phyloP scores from a whole-genome alignment of 1,140 invertebrate genomes.

The Apocrypta bakeri region DNA sequence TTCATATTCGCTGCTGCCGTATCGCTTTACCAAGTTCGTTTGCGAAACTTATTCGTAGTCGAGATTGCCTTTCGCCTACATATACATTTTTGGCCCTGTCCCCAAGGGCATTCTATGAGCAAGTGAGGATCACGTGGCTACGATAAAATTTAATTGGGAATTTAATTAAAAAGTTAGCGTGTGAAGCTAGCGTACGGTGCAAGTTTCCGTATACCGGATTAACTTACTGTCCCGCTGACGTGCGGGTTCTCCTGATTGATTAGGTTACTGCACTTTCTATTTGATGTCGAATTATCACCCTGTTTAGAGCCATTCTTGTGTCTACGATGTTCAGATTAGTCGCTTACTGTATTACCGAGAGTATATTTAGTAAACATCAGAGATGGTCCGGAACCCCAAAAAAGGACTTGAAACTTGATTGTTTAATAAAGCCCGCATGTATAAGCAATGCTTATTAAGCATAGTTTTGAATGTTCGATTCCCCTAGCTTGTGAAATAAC shows the following conservation, averaged over 20 bases:
- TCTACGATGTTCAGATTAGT: too few relatives aligned
- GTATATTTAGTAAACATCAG: too few relatives aligned
- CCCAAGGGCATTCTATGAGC: too few relatives aligned
- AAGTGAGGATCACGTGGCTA: not conserved
- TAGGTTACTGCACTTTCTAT: not conserved
- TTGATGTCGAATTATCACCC: not conserved
- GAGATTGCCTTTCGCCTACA: not conserved
- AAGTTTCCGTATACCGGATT: not conserved
- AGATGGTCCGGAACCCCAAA: too few relatives aligned
- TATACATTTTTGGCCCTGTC: too few relatives aligned
- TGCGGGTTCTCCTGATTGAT: not conserved
- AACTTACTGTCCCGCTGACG: not conserved
- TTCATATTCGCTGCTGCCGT: not conserved
- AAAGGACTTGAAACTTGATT: too few relatives aligned
- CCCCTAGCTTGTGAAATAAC: too few relatives aligned
- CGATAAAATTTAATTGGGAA: not conserved
- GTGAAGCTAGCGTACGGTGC: too few relatives aligned
- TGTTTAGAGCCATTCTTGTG: not conserved
- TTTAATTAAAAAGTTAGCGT: not conserved
- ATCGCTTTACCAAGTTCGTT: not conserved
- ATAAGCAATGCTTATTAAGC: too few relatives aligned
- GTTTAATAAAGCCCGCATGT: too few relatives aligned
- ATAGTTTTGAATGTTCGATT: too few relatives aligned
- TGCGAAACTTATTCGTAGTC: not conserved
- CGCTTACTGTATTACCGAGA: too few relatives aligned